A percentile compares a stretch with the other conserved stretches of the same genome.
These are phyloP conservation scores for Meteorus sp. DNA, from an alignment of 1,140 invertebrate genomes.

Conservation along the genomic window DNA sequence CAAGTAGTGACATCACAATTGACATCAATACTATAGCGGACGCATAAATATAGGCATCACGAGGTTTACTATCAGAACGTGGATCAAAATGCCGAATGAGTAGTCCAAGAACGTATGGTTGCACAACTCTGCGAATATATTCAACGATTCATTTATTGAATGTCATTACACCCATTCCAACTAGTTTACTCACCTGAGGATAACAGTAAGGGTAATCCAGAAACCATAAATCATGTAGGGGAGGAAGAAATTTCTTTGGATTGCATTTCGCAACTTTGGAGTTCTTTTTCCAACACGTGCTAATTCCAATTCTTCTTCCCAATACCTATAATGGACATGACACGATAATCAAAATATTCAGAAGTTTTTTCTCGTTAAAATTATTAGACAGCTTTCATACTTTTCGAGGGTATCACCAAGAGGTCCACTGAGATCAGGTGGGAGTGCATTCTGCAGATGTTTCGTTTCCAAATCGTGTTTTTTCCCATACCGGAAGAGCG, in stretches of 20 bases:
- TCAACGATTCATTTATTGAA: neutral
- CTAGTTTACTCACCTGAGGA: conserved; percentile 35
- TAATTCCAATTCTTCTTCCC: conserved; percentile 53
- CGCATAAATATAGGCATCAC: conserved; percentile 56
- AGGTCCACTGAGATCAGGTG: conserved; percentile 61
- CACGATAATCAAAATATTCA: neutral
- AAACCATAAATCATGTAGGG: conserved; percentile 40
- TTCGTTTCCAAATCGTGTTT: conserved; percentile 43
- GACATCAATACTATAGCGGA: conserved; percentile 51
- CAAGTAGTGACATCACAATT: conserved; percentile 48
- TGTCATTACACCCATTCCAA: neutral
- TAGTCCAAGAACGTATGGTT: conserved; percentile 50
- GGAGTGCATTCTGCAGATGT: conserved; percentile 59
- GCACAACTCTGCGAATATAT: conserved; percentile 41
- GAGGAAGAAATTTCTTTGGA: conserved; percentile 49
- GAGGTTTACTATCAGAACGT: conserved; percentile 36
- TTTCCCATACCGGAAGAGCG: conserved; percentile 42
- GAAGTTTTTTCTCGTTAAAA: neutral
- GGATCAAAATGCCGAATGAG: conserved; percentile 59
- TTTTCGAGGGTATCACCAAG: conserved; percentile 66
- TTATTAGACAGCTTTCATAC: conserved; percentile 49
- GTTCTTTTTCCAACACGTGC: conserved; percentile 43
- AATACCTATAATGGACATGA: conserved; percentile 32
- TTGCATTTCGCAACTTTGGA: conserved; percentile 48
- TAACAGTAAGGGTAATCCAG: conserved; percentile 33